Percentiles rank a stretch among this genome's conserved stretches.
phyloP scores from a whole-genome alignment of 2,113 vertebrate species.

The Ophthalmolycus amberensis region DNA sequence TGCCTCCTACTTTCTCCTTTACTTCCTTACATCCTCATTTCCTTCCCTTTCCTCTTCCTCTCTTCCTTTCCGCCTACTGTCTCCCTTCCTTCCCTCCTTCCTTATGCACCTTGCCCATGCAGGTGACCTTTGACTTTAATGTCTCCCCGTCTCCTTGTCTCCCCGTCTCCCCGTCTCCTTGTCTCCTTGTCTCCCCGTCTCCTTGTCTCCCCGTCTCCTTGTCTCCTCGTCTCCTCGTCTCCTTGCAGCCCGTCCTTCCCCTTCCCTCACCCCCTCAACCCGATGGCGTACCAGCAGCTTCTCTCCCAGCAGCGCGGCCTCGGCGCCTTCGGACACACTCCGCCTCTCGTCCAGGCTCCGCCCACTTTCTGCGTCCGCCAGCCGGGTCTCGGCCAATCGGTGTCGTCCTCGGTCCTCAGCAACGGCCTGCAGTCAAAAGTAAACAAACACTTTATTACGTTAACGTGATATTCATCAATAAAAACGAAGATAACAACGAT shows the following conservation, averaged over 20 bases:
- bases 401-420: constrained; percentile 73
- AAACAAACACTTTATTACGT: background rate
- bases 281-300: constrained; percentile 93
- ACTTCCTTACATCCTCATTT: background rate
- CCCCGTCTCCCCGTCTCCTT: background rate
- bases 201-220: background rate
- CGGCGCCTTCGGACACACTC: constrained; percentile 92
- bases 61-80: background rate
- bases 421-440: constrained; percentile 78
- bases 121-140: too few species aligned
- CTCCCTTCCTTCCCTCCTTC: background rate
- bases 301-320: constrained; percentile 90
- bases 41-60: background rate
- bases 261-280: constrained; percentile 91
- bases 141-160: background rate
- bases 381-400: constrained; percentile 83
- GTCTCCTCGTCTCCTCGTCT: background rate
- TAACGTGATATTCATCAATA: too few species aligned
- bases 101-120: too few species aligned
- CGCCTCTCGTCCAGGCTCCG: constrained; percentile 91
- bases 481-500: too few species aligned
- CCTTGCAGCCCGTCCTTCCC: constrained; percentile 66
- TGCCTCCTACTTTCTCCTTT: too few species aligned
- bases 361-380: constrained; percentile 88
- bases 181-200: background rate